phyloP scores from a whole-genome alignment of 1,140 invertebrate species.

The Ceratina calcarata region DNA sequence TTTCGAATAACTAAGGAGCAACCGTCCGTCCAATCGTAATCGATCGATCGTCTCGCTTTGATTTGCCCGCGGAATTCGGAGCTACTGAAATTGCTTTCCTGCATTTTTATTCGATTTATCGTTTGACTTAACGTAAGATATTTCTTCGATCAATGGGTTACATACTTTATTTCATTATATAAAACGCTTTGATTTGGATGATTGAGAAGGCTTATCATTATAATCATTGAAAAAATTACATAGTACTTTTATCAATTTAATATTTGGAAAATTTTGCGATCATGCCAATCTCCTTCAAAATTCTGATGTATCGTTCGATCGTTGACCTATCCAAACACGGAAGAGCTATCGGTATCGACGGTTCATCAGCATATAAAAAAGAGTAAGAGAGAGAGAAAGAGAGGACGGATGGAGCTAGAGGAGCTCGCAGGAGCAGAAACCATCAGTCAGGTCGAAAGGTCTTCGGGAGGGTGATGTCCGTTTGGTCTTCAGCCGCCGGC shows the following conservation, averaged over 20 bases:
- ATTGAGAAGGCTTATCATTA: no score
- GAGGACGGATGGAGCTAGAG: not conserved
- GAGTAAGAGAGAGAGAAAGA: not conserved
- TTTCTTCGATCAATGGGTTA: no score
- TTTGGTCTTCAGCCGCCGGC: slow-evolving; percentile 76
- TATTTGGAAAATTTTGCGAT: no score
- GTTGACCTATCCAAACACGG: slow-evolving; percentile 6
- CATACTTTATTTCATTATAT: no score
- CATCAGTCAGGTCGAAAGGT: slow-evolving; percentile 77
- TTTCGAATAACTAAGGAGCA: slow-evolving; percentile 38
- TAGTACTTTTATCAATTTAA: no score
- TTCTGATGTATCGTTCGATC: slow-evolving; percentile 4
- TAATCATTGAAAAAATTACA: no score
- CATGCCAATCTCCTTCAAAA: no score
- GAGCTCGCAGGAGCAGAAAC: slow-evolving; percentile 52
- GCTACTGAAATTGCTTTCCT: slow-evolving; percentile 12
- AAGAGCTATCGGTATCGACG: slow-evolving; percentile 54
- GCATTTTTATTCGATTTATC: not conserved
- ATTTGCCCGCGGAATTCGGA: slow-evolving; percentile 5
- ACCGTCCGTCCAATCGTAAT: slow-evolving; percentile 51
- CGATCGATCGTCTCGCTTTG: slow-evolving; percentile 16
- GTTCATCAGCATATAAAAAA: slow-evolving; percentile 77
- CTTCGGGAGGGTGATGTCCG: slow-evolving; percentile 75
- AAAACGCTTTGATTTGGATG: no score
- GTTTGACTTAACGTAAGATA: no score